A percentile compares a stretch with the other conserved stretches of the same genome.
These are phyloP conservation scores for Papilio xuthus DNA, from an alignment of 1,140 invertebrate species.

Conservation along the genomic window DNA sequence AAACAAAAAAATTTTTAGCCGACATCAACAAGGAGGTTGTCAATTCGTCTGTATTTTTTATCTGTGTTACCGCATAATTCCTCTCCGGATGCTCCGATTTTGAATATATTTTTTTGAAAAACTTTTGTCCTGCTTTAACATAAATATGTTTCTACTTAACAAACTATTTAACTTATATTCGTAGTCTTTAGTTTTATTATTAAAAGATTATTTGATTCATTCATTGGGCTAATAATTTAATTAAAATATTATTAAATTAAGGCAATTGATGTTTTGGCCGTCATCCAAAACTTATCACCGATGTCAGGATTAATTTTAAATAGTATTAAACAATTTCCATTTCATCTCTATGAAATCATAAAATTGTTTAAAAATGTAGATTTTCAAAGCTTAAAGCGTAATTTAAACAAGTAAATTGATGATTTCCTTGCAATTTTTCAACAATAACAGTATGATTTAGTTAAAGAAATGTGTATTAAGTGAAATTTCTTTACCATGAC, in stretches of 20 bases:
- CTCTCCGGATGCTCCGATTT: too few relatives aligned
- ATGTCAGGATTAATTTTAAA: neutral
- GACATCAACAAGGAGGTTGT: too few relatives aligned
- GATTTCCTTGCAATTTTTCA: neutral
- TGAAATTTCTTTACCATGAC: neutral
- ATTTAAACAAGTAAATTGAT: neutral
- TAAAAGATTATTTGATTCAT: neutral
- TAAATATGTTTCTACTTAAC: neutral
- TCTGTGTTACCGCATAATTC: too few relatives aligned
- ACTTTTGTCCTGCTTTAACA: neutral
- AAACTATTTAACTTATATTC: neutral
- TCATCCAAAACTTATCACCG: neutral
- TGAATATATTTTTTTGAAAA: too few relatives aligned
- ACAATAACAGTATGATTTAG: neutral
- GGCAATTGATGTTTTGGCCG: neutral
- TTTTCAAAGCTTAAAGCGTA: neutral
- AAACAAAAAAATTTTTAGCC: too few relatives aligned
- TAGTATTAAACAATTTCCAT: neutral
- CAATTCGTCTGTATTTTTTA: too few relatives aligned
- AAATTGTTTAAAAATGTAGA: too few relatives aligned
- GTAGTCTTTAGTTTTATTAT: neutral
- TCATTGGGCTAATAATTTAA: neutral
- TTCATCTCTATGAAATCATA: neutral
- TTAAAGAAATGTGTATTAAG: conserved; percentile 4
- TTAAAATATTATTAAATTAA: neutral